A percentile compares a stretch with the other conserved stretches of the same genome.
phyloP scores from a whole-genome alignment of 1,140 invertebrate species.

The Cepaea nemoralis region DNA sequence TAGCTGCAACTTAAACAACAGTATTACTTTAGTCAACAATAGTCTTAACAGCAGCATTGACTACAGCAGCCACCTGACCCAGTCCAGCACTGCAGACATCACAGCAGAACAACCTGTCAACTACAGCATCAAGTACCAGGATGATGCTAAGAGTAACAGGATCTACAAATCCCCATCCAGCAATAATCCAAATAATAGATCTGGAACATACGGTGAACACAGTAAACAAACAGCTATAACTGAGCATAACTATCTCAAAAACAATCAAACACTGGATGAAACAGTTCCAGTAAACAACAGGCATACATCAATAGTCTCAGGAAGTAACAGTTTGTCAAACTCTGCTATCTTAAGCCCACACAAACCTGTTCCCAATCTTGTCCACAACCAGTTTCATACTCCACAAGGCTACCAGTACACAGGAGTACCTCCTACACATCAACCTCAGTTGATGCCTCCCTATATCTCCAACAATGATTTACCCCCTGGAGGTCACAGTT shows the following conservation, averaged over 20 bases:
- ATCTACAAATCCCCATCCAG: background rate
- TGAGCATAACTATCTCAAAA: background rate
- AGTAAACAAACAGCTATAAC: background rate
- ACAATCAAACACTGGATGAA: background rate
- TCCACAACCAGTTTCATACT: constrained; percentile 35
- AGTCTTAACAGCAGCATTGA: background rate
- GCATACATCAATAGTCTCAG: background rate
- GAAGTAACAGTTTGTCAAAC: background rate
- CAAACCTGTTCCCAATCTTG: constrained; percentile 30
- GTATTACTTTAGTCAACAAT: background rate
- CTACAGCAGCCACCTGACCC: background rate
- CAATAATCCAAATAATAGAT: background rate
- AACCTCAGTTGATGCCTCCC: constrained; percentile 5
- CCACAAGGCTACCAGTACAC: background rate
- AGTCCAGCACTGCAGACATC: constrained; percentile 32
- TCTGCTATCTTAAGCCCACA: background rate
- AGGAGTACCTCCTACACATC: background rate
- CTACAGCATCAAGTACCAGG: constrained; percentile 65
- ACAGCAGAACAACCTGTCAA: constrained; percentile 64
- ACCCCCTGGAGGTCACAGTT: background rate
- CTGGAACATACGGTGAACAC: background rate
- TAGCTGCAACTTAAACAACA: constrained; percentile 11
- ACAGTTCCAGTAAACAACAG: background rate
- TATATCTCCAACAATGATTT: constrained; percentile 1
- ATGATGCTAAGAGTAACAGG: background rate